Percentiles rank a stretch among this genome's conserved stretches.
These are phyloP conservation scores for Pseudorectes ferrugineus DNA, from an alignment of 2,113 vertebrate genomes.

Conservation along the genomic window DNA sequence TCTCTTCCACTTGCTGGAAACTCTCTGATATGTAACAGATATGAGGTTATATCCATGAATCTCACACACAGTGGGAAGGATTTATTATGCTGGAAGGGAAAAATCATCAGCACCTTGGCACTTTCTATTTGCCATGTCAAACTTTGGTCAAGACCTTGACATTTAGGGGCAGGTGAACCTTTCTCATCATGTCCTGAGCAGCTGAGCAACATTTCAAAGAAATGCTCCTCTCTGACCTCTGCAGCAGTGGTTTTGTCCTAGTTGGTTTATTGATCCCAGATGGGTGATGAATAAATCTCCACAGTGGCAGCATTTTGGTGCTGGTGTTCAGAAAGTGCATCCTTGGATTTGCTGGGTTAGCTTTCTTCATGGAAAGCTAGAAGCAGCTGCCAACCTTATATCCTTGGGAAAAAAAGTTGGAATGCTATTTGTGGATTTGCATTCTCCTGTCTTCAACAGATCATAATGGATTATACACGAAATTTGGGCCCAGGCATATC, in stretches of 20 bases:
- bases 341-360: background rate
- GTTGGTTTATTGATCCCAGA: background rate
- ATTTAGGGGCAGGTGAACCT: background rate
- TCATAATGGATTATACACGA: background rate
- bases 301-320: background rate
- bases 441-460: background rate
- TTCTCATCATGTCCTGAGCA: fast-evolving
- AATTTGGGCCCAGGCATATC: background rate
- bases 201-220: background rate
- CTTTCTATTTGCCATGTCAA: background rate
- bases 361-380: background rate
- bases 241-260: background rate
- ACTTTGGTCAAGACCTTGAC: background rate
- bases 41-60: background rate
- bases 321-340: background rate
- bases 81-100: background rate
- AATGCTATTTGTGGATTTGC: background rate
- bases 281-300: background rate
- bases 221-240: background rate
- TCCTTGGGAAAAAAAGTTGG: background rate
- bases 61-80: background rate
- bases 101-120: background rate
- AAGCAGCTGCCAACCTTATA: background rate
- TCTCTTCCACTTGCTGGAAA: background rate
- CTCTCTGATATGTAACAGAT: background rate